Percentiles rank a stretch among this genome's conserved stretches.
Evolutionary conservation across 2,113 vertebrate species (phyloP).

Genomic region (Xenopus laevis): DNA sequence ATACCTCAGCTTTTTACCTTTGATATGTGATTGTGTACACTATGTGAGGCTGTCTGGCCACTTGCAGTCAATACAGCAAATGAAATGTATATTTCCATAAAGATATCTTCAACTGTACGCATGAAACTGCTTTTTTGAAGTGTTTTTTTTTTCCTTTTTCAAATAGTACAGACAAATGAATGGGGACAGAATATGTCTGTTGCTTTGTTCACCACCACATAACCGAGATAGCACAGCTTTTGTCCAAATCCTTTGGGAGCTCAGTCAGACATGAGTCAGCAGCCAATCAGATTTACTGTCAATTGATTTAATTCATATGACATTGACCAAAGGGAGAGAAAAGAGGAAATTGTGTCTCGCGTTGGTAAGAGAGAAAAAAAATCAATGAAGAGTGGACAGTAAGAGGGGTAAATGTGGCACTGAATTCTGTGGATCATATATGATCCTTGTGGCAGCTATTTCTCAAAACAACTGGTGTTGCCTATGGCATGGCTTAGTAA

Average conservation of each 20-base stretch:
- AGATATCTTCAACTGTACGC: no score
- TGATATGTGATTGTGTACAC: no score
- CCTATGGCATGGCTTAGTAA: no score
- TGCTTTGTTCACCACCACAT: conserved; percentile 53
- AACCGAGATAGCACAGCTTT: conserved; percentile 71
- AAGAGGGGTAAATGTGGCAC: background rate
- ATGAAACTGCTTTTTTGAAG: no score
- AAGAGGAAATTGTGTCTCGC: conserved; percentile 50
- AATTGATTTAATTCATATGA: conserved; percentile 98
- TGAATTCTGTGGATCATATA: no score
- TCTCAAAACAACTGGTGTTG: no score
- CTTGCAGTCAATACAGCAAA: no score
- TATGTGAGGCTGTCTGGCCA: no score
- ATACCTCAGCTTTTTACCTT: no score
- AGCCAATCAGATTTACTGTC: conserved; percentile 85
- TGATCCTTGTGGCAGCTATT: no score
- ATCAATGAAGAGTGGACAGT: background rate
- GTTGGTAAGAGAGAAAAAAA: conserved; percentile 12
- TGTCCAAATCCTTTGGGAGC: conserved; percentile 67
- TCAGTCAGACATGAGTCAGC: conserved; percentile 88
- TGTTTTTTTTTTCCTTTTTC: background rate
- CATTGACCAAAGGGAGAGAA: conserved; percentile 70
- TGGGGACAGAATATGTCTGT: conserved; percentile 44
- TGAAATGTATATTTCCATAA: no score
- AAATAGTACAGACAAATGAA: conserved; percentile 54